These are phyloP conservation scores for Acanthochromis polyacanthus DNA, from an alignment of 2,113 vertebrate species.

Conservation along the genomic window DNA sequence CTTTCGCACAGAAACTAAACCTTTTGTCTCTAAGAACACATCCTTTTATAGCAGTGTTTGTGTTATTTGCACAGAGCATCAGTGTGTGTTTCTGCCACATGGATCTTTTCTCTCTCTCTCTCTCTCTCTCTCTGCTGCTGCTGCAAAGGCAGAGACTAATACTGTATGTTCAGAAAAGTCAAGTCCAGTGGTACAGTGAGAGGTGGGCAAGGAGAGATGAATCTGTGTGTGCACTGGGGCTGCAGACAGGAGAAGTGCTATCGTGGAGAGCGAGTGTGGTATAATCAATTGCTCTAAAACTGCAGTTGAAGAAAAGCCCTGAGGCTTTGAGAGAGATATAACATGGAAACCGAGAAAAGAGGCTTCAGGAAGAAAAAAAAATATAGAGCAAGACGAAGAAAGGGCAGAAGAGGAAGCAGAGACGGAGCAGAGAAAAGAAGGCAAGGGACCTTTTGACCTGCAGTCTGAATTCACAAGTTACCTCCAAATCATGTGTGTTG, in stretches of 20 bases:
- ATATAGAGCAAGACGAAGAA: slow-evolving; percentile 4
- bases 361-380: neutral
- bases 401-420: neutral
- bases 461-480: slow-evolving; percentile 5
- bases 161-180: slow-evolving; percentile 15
- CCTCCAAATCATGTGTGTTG: neutral
- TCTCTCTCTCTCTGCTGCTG: neutral
- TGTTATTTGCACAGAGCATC: slow-evolving; percentile 30
- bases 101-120: slow-evolving; percentile 13
- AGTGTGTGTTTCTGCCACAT: slow-evolving; percentile 33
- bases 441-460: slow-evolving; percentile 29
- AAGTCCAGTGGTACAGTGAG: slow-evolving; percentile 32
- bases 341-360: slow-evolving; percentile 35
- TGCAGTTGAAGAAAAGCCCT: slow-evolving; percentile 67
- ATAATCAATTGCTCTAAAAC: slow-evolving; percentile 76
- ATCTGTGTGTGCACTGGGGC: neutral
- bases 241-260: slow-evolving; percentile 39
- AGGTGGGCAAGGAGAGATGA: slow-evolving; percentile 6
- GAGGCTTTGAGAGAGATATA: slow-evolving; percentile 50
- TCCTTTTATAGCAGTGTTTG: slow-evolving; percentile 35
- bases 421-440: neutral
- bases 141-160: slow-evolving; percentile 47
- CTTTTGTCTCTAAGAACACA: slow-evolving; percentile 61
- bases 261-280: slow-evolving; percentile 43
- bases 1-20: slow-evolving; percentile 49